Base-by-base conservation (phyloP, 2,113 vertebrate species). In the Caranx ignobilis region DNA sequence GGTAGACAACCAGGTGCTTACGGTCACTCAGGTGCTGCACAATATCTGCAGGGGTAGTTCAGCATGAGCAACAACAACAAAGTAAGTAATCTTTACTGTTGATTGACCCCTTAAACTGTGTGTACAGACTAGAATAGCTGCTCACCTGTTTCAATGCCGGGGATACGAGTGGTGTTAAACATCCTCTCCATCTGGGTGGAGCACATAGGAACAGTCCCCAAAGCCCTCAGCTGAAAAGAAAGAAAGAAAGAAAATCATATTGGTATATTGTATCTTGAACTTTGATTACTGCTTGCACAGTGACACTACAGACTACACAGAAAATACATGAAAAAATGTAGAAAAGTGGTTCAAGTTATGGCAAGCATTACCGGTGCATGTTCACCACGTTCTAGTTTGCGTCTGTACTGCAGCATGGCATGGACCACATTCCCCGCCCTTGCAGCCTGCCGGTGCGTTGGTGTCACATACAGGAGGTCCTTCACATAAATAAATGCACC, bases 101-200 rank as follows among this genome's bases (percentile, higher is more conserved):
- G 32, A 54, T 47, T 72, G 41, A 26, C 4, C 16, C 41, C n/a
- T 77, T 35, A 31, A 54, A 32, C 41, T 60, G 11, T 26, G 0
- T 60, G 11, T 26, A 0, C 41, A 62, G 15, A 37, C 18, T 11
- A n/a, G 12, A 50, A 56, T 19, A 16, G 8, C 9, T 59, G 5
- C 50, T 76, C 91, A 98, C 97, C 97, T 66, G 95, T 95, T 74
- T 98, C 96, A 68, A 94, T 93, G 62, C 97, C 97, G 0, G 97
- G 97, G 70, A 99, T 93, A 55, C 97, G 96, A 0, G 96, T 97
- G 41, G 97, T 99, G 91, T 99, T 99, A 90, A 99, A 99, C 94
- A 98, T 98, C 82, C 97, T 95, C 83, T 98, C 97, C 91, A 96
- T 97, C 92, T 99, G 97, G 81, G 91, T 95, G 82, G 96, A 98